Conservation (phyloP, 2,797 vertebrate genomes). For the Brotula barbata region DNA sequence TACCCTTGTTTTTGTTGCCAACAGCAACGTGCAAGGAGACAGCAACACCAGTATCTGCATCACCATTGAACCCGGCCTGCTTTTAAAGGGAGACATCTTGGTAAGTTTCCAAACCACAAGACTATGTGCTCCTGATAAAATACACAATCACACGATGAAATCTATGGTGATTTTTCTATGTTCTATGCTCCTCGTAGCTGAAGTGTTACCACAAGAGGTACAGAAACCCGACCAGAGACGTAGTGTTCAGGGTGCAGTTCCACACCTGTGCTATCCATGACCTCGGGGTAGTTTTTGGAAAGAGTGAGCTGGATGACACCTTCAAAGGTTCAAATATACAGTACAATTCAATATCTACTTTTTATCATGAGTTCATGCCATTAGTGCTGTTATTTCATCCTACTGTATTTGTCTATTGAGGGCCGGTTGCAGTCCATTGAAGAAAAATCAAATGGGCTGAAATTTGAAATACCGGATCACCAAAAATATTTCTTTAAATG, state of each 20-base stretch:
- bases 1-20: neutral
- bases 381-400: too few species aligned
- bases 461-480: too few species aligned
- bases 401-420: too few species aligned
- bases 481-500: too few species aligned
- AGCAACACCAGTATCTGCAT: constrained; percentile 96
- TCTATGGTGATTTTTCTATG: too few species aligned
- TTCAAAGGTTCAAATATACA: constrained; percentile 84
- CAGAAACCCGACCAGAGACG: constrained; percentile 87
- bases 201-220: constrained; percentile 97
- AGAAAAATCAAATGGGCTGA: too few species aligned
- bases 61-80: constrained; percentile 91
- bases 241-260: constrained; percentile 96
- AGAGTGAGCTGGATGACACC: constrained; percentile 92
- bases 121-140: neutral
- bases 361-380: too few species aligned
- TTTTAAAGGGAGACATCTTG: constrained; percentile 94
- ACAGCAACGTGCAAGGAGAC: constrained; percentile 93
- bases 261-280: constrained; percentile 96
- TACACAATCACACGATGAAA: too few species aligned
- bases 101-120: constrained; percentile 70
- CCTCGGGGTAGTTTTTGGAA: constrained; percentile 90
- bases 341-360: too few species aligned
- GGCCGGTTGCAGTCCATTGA: too few species aligned
- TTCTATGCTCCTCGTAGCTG: constrained; percentile 82